Conservation (phyloP, 2,113 vertebrate genomes). For the Peromyscus polionotus region DNA sequence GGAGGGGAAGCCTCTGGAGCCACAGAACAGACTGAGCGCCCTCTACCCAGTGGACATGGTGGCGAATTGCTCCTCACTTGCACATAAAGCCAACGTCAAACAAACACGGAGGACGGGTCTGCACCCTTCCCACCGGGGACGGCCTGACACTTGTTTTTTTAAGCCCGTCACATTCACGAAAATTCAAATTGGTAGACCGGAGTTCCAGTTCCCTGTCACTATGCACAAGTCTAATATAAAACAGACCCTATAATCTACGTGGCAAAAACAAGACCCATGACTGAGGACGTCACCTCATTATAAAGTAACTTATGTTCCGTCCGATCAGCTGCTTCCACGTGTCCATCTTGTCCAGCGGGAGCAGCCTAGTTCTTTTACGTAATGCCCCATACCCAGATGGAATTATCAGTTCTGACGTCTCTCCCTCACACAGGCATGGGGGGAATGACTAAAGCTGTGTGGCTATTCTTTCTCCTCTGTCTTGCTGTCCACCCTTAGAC, state of each 20-base stretch:
- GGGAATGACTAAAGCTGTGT: not conserved
- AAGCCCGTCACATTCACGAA: not conserved
- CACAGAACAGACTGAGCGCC: not conserved
- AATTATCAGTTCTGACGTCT: not conserved
- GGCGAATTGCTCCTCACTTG: not conserved
- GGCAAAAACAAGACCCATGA: conserved; percentile 6
- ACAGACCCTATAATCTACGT: not conserved
- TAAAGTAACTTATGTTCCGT: not conserved
- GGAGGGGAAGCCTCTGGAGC: not conserved
- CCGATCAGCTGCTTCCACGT: not conserved
- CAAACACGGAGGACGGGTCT: not conserved
- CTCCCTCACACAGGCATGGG: not conserved
- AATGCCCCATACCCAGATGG: not conserved
- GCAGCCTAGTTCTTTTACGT: conserved; percentile 32
- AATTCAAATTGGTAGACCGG: not conserved
- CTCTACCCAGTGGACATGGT: not conserved
- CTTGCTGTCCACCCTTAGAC: not conserved
- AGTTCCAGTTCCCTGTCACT: not conserved
- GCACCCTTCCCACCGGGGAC: not conserved
- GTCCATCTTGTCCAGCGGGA: conserved; percentile 25
- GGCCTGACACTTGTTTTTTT: not conserved
- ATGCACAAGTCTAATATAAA: not conserved
- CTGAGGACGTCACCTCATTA: not conserved
- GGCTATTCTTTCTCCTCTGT: conserved; percentile 14
- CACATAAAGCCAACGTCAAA: not conserved